Evolutionary conservation across 2,113 vertebrate genomes (phyloP), one percentile per base, ranked within the genome.

Genomic region (Charina bottae): DNA sequence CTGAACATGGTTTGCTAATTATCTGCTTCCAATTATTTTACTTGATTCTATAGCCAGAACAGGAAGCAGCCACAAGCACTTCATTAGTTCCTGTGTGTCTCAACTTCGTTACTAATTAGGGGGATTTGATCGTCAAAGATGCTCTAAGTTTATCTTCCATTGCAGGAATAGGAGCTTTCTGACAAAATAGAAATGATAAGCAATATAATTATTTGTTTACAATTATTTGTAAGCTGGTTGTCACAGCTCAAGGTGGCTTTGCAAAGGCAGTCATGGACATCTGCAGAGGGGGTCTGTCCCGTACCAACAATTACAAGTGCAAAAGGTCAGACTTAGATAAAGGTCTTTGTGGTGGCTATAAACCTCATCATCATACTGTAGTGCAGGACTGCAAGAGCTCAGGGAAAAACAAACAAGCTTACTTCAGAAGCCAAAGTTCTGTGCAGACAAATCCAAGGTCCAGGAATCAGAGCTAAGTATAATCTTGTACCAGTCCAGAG

Each of bases 1-100:
- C n/a, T 21, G 58, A 92, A 42, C 24, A 55, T 56, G 89, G 78
- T 64, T 42, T 26, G 49, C 78, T 60, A 85, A 85, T 85, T 92
- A 37, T 89, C 42, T 33, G 49, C 54, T 88, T 64, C 72, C 68
- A 89, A 64, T 89, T 89, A 84, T 78, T 37, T 83, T 15, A 42
- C 58, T 92, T 42, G 13, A 85, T 59, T 91, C 55, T 37, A 28
- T 78, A 42, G 17, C 6, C 17, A 46, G 56, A 54, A 88, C 56
- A 85, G 19, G 72, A 21, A 54, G 46, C 89, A 9, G 17, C 26
- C 49, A 78, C 17, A 46, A 90, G 42, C 56, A 85, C 37, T 90
- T 62, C 72, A 26, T 42, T 19, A 60, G 3, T 83, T 88, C 54
- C 53, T 60, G 2, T 19, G 17, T 91, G 84, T 42, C 7, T 60